phyloP scores from a whole-genome alignment of 2,888 invertebrate species.

The Sepioteuthis lessoniana region DNA sequence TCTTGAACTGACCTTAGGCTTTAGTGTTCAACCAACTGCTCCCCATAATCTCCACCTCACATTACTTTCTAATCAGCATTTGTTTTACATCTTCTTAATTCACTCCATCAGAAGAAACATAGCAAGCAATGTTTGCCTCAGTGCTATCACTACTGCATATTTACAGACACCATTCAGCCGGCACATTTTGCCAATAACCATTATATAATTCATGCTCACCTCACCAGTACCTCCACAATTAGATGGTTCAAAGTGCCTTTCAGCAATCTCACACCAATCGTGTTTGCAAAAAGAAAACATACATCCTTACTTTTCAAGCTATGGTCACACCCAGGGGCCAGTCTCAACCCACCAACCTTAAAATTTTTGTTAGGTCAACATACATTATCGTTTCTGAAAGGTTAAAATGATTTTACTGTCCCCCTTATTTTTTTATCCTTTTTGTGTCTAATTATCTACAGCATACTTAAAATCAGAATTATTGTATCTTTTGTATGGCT shows the following conservation, averaged over 20 bases:
- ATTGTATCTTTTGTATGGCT: not conserved
- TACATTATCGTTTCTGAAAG: not conserved
- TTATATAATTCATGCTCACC: not conserved
- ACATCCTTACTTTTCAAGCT: not conserved
- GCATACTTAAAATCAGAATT: not conserved
- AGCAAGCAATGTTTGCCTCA: not conserved
- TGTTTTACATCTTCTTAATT: not conserved
- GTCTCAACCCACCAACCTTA: not conserved
- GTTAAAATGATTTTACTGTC: conserved; percentile 33
- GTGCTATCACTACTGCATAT: not conserved
- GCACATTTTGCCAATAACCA: not conserved
- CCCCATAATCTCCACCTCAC: not conserved
- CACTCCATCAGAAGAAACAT: not conserved
- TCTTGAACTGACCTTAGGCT: not conserved
- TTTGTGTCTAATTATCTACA: not conserved
- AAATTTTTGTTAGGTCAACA: conserved; percentile 6
- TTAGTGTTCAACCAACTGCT: not conserved
- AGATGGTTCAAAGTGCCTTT: not conserved
- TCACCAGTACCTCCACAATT: not conserved
- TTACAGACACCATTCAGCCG: not conserved
- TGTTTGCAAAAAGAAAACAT: not conserved
- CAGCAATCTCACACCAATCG: not conserved
- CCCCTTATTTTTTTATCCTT: not conserved
- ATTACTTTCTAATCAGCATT: conserved; percentile 33
- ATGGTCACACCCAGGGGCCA: not conserved